Percentiles rank a stretch among this genome's conserved stretches.
phyloP scores from a whole-genome alignment of 2,888 invertebrate genomes.

The Eilema caniola region DNA sequence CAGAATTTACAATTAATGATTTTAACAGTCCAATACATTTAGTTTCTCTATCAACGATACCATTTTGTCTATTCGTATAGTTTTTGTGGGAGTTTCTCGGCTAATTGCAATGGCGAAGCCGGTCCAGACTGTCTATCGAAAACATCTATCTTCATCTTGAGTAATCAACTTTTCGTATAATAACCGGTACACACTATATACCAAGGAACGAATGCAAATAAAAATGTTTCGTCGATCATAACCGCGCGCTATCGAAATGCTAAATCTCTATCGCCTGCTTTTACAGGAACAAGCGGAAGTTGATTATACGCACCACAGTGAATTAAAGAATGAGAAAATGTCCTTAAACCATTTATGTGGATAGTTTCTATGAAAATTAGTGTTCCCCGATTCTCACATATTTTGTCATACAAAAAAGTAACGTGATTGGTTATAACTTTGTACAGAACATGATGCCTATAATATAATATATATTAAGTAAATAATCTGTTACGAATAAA shows the following conservation, averaged over 20 bases:
- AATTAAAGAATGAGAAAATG: not conserved
- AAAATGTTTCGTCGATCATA: not conserved
- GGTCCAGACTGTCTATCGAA: conserved; percentile 53
- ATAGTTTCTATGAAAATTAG: not conserved
- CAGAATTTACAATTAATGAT: conserved; percentile 10
- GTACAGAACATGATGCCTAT: not conserved
- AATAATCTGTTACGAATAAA: not conserved
- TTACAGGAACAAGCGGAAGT: not conserved
- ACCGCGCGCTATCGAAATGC: not conserved
- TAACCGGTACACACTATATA: conserved; percentile 26
- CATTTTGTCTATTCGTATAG: not conserved
- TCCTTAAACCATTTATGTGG: too few relatives aligned
- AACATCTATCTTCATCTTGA: conserved; percentile 61
- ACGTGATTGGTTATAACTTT: too few relatives aligned
- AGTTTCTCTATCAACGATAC: conserved; percentile 4
- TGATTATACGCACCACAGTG: too few relatives aligned
- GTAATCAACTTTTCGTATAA: conserved; percentile 65
- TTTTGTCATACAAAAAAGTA: not conserved
- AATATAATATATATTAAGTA: too few relatives aligned
- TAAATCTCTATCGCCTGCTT: not conserved
- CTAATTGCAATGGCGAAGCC: conserved; percentile 58
- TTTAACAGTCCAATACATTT: conserved; percentile 8
- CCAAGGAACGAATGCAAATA: not conserved
- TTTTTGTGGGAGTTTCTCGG: conserved; percentile 38
- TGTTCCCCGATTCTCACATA: not conserved